A percentile compares a stretch with the other conserved stretches of the same genome.
These are phyloP conservation scores for Scaptomyza parva DNA, from an alignment of 2,888 invertebrate species.

Conservation along the genomic window DNA sequence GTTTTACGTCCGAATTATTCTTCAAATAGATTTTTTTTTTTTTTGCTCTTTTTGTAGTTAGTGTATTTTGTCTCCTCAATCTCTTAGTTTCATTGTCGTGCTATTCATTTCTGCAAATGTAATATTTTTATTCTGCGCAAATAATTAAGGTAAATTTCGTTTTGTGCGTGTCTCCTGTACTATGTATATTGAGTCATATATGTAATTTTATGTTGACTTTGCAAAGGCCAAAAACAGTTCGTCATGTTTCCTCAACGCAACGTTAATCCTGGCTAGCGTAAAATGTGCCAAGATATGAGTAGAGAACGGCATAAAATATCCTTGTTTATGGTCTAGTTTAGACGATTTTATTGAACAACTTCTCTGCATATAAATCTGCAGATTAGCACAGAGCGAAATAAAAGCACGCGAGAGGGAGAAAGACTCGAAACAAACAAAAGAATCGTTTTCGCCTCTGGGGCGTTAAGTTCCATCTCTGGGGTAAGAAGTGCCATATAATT, in stretches of 20 bases:
- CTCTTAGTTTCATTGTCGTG: not conserved
- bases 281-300: conserved; percentile 58
- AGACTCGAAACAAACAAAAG: conserved; percentile 38
- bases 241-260: conserved; percentile 39
- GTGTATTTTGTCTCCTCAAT: not conserved
- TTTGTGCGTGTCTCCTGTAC: conserved; percentile 4
- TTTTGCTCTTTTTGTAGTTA: no score
- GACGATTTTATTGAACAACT: conserved; percentile 83
- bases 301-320: conserved; percentile 75
- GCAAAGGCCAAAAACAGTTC: conserved; percentile 55
- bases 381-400: conserved; percentile 69
- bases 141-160: conserved; percentile 59
- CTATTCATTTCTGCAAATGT: not conserved
- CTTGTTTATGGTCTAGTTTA: conserved; percentile 79
- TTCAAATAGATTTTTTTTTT: no score
- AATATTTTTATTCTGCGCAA: conserved; percentile 50
- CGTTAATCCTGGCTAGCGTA: conserved; percentile 65
- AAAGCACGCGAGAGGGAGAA: conserved; percentile 5
- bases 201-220: conserved; percentile 37
- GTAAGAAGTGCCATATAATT: conserved; percentile 79
- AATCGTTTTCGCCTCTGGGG: conserved; percentile 16
- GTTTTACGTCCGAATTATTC: not conserved
- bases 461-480: conserved; percentile 41
- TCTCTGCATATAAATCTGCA: conserved; percentile 83
- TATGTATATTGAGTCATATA: conserved; percentile 32